Conservation (phyloP, 1,140 invertebrate genomes). For the Cyclina sinensis region DNA sequence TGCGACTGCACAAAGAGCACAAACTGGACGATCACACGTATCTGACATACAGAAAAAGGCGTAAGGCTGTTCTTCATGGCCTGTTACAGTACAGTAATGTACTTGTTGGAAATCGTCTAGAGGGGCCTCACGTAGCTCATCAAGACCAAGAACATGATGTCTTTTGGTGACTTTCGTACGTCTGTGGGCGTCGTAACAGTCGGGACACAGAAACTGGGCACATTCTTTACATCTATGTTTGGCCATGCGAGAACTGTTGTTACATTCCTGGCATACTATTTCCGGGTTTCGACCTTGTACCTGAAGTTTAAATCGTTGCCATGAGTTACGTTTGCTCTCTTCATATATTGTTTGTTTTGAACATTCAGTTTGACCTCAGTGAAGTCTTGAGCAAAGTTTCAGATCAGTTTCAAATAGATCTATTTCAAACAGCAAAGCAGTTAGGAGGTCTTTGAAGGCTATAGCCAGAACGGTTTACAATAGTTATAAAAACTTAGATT, state of each 20-base stretch:
- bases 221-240: slow-evolving; percentile 60
- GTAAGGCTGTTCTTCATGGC: slow-evolving; percentile 61
- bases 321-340: too few relatives aligned
- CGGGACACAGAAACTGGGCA: slow-evolving; percentile 61
- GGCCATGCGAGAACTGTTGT: background rate
- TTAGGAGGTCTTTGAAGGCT: too few relatives aligned
- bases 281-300: slow-evolving; percentile 48
- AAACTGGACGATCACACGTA: slow-evolving; percentile 49
- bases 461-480: too few relatives aligned
- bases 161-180: slow-evolving; percentile 62
- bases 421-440: too few relatives aligned
- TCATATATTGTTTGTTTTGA: too few relatives aligned
- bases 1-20: slow-evolving; percentile 56
- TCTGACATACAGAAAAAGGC: slow-evolving; percentile 51
- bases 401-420: too few relatives aligned
- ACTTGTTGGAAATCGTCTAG: slow-evolving; percentile 60
- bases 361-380: too few relatives aligned
- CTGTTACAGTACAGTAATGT: slow-evolving; percentile 36
- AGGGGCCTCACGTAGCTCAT: slow-evolving; percentile 53
- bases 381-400: too few relatives aligned
- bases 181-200: slow-evolving; percentile 53
- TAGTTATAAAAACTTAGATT: too few relatives aligned
- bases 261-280: slow-evolving; percentile 57
- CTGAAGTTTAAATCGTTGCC: background rate
- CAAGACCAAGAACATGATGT: slow-evolving; percentile 48